Evolutionary conservation across 2,113 vertebrate genomes (phyloP), one percentile per base, ranked within the genome.

Genomic region (Varanus salvator): DNA sequence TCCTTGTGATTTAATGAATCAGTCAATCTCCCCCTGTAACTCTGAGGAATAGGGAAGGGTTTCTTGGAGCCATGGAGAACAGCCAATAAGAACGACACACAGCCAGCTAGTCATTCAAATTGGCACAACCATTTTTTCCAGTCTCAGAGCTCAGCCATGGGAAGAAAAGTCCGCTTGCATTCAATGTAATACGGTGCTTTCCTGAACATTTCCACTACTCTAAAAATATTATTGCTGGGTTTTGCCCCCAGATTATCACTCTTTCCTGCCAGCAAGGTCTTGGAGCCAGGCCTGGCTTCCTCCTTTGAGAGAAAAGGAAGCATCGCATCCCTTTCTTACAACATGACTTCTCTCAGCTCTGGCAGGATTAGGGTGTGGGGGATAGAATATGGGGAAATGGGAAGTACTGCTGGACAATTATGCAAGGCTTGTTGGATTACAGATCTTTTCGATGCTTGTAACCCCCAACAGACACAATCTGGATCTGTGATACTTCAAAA

Each of bases 251-350:
- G 57, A 80, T 71, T 14, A 87, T 38, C 57, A 52, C 19, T 69
- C 48, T 48, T 87, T 87, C 64, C 86, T 80, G 64, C 44, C 77
- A 80, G 44, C 29, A 38, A 31, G 64, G 69, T 44, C 77, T 80
- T 87, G 77, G 77, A 71, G 66, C 66, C 83, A 71, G 48, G 52
- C 34, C 86, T 69, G 86, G 76, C 60, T 87, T 87, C 76, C 64
- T 69, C 76, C 86, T 34, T 31, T 34, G 60, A 80, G 77, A 87
- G 12, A 80, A 50, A 44, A 64, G 77, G 86, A 87, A 80, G 14
- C 31, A 17, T 54, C 0, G 12, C 44, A 71, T 87, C 86, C 64
- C 3, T 44, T 87, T 71, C 86, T 57, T 38, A 80, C 48, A 8
- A 31, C 72, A 48, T 66, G 74, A 5, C 6, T 34, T 64, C 34